phyloP scores from a whole-genome alignment of 2,113 vertebrate species.

The Pluvialis apricaria region DNA sequence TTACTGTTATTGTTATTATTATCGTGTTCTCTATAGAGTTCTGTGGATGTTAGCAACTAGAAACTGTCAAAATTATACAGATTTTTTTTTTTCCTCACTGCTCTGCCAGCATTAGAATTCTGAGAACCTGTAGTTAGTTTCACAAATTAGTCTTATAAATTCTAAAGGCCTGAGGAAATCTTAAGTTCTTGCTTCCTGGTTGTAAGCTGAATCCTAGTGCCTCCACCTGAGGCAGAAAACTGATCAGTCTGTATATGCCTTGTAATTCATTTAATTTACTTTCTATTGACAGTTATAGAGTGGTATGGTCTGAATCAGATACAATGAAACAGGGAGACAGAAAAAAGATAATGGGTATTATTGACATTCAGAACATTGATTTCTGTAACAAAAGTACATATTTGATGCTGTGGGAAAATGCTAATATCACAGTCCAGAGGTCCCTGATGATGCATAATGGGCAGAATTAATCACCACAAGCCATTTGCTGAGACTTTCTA shows the following conservation, averaged over 20 bases:
- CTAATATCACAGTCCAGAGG: neutral
- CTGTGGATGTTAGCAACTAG: neutral
- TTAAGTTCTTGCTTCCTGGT: neutral
- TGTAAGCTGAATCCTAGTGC: neutral
- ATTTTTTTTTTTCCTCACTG: neutral
- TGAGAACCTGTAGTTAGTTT: neutral
- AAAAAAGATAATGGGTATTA: neutral
- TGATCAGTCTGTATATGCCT: neutral
- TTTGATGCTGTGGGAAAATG: neutral
- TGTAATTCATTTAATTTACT: neutral
- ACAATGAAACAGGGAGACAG: neutral
- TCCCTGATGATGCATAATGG: neutral
- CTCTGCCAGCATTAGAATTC: neutral
- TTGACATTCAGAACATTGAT: neutral
- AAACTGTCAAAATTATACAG: neutral
- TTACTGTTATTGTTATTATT: neutral
- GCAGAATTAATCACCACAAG: neutral
- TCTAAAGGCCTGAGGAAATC: neutral
- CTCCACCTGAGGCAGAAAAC: neutral
- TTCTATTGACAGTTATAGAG: neutral
- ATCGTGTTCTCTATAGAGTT: neutral
- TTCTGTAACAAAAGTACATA: neutral
- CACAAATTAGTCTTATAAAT: neutral
- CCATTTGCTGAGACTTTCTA: neutral
- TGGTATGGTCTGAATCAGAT: neutral